Evolutionary conservation across 2,797 vertebrate species (phyloP).

Genomic region (Cyprinodon diabolis): DNA sequence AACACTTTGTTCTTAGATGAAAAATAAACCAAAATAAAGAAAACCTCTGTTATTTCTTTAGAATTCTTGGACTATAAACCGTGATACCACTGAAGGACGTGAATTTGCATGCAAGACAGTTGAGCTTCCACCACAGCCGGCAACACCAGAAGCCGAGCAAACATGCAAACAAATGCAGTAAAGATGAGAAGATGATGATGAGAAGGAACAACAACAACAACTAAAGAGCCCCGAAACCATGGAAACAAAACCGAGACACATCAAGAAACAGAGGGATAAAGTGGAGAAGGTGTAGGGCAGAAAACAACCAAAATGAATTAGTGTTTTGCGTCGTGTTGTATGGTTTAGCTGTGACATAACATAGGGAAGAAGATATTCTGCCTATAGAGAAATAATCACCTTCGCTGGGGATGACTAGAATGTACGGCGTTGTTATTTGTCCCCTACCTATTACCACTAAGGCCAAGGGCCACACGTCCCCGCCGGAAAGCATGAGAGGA

Average conservation of each 20-base stretch:
- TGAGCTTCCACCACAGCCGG: slow-evolving; percentile 69
- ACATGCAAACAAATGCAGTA: slow-evolving; percentile 78
- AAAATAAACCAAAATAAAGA: neutral
- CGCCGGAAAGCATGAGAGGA: slow-evolving; percentile 91
- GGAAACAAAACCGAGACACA: slow-evolving; percentile 24
- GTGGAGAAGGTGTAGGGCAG: slow-evolving; percentile 4
- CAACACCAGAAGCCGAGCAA: slow-evolving; percentile 71
- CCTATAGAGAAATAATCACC: slow-evolving; percentile 92
- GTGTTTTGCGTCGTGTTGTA: slow-evolving; percentile 48
- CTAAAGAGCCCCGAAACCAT: slow-evolving; percentile 24
- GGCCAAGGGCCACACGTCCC: slow-evolving; percentile 89
- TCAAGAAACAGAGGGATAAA: slow-evolving; percentile 15
- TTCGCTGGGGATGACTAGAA: slow-evolving; percentile 95
- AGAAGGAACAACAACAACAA: slow-evolving; percentile 45
- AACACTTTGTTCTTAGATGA: neutral
- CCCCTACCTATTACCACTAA: slow-evolving; percentile 98
- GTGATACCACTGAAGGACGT: slow-evolving; percentile 12
- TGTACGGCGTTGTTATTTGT: slow-evolving; percentile 93
- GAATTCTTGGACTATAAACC: neutral
- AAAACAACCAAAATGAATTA: slow-evolving; percentile 58
- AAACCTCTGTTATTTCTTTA: neutral
- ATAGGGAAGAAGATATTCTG: slow-evolving; percentile 76
- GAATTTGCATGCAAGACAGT: slow-evolving; percentile 37
- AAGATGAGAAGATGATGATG: slow-evolving; percentile 39
- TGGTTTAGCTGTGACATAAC: slow-evolving; percentile 61